Base-by-base conservation (phyloP, 2,888 invertebrate genomes). In the Nomada ruficornis region DNA sequence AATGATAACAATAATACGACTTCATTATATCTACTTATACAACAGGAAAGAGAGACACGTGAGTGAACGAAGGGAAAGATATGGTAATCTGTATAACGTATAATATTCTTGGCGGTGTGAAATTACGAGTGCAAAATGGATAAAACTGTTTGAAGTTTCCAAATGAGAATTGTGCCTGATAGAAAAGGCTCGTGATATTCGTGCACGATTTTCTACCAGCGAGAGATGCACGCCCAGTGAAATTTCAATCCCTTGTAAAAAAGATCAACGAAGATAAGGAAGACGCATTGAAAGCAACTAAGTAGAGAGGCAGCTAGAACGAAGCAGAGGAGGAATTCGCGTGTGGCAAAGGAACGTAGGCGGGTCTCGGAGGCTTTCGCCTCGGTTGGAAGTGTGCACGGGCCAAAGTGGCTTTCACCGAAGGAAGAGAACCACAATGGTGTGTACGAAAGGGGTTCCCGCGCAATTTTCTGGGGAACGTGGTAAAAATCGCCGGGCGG, bases 351-450 rank as follows among this genome's bases (percentile, higher is more conserved):
- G 47, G 67, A 36, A 87, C 86, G 87, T 88, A 85, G 88, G 86
- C 88, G 88, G 77, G 59, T 57, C 81, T 64, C 60, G 57, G 59
- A 82, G 80, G 78, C 85, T 88, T 86, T 86, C 86, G 83, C 81
- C 78, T 80, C 68, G 50, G n/a, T 20, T 80, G 57, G 55, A 71
- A 47, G 62, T 26, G 44, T 55, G 57, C 42, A 36, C 29, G 70
- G 63, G 73, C 80, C 71, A 77, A 82, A 75, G 80, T 73, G 77
- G 84, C 88, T 88, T 86, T 88, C 88, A 88, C 86, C 80, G 29
- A 29, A 70, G 78, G 77, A 81, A 81, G 82, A 88, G 79, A 80
- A 83, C 74, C 82, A 60, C 80, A 78, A 82, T 78, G 69, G 74
- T 55, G 15, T 13, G 11, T 65, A 7, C 65, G 23, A 36, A 57